Base-by-base conservation (phyloP, 2,797 vertebrate genomes). In the Coendou prehensilis region DNA sequence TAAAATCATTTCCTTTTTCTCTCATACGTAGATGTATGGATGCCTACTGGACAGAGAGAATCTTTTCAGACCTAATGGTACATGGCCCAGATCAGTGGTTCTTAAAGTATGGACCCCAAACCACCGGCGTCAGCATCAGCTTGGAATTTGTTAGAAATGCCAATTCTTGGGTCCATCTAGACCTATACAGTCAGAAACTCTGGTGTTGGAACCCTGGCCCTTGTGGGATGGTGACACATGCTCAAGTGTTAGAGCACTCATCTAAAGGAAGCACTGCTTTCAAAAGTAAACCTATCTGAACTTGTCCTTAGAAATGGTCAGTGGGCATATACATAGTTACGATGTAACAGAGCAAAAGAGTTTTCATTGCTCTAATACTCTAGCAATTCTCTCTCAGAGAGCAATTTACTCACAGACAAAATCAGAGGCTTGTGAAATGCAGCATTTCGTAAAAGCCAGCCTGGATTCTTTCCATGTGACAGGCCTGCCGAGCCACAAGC, bases 381-480 rank as follows among this genome's bases (percentile, higher is more conserved):
- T 17, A 83, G 59, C 15, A 61, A 50, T 75, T 85, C n/a, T 81
- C 80, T 90, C 45, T 75, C 56, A 82, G 73, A n/a, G 6, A 93
- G 26, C 9, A 59, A 82, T 57, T 50, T 81, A 85, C 6, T 89
- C 57, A 69, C 17, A 94, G 33, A 59, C 41, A 92, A 85, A 85
- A 93, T 90, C 79, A 84, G 37, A 33, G 30, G 8, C 83, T 28
- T 93, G 56, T 89, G 75, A 89, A 94, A 93, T 82, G 20, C 33
- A 93, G 37, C 22, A 54, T 82, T 97, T 87, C 87, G 61, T 33
- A 91, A 84, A 93, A 93, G 10, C 22, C 11, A 82, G 3, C 64
- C 57, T 93, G 88, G 69, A 93, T 96, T 84, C 59, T 50, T 92
- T 92, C 92, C 78, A 22, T 33, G 45, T 64, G 50, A 94, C 37